Conservation (phyloP, 2,888 invertebrate species). For the Formica aserva region DNA sequence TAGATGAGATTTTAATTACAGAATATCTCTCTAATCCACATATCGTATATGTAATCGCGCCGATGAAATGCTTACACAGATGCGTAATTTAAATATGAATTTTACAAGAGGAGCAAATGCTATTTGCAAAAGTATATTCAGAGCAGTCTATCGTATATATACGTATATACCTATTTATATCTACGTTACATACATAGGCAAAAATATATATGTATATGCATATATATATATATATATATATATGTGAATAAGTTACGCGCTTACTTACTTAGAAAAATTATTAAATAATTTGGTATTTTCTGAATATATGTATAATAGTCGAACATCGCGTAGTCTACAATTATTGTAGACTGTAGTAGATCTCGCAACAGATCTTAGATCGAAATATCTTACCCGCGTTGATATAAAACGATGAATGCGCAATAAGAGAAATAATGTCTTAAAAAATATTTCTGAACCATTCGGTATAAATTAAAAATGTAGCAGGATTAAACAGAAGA, state of each 20-base stretch:
- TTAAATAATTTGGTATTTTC: conserved; percentile 48
- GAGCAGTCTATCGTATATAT: conserved; percentile 40
- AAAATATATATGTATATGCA: conserved; percentile 37
- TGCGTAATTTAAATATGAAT: conserved; percentile 42
- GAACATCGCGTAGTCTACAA: conserved; percentile 8
- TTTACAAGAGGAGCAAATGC: conserved; percentile 33
- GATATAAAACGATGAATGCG: conserved; percentile 2
- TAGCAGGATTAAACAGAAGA: conserved; percentile 42
- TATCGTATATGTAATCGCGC: conserved; percentile 1
- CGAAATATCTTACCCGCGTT: conserved; percentile 6
- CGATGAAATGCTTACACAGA: conserved; percentile 25
- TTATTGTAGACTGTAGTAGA: not conserved
- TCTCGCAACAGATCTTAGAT: conserved; percentile 15
- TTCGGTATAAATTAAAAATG: conserved; percentile 27
- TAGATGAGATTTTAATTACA: conserved; percentile 24
- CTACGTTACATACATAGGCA: conserved; percentile 39
- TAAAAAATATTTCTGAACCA: conserved; percentile 17
- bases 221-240: not conserved
- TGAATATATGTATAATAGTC: conserved; percentile 33
- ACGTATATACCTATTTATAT: not conserved
- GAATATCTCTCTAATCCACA: not conserved
- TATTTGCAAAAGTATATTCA: conserved; percentile 46
- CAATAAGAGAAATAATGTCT: conserved; percentile 1
- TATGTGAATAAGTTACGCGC: conserved; percentile 41
- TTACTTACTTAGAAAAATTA: conserved; percentile 39